These are phyloP conservation scores for Physeter macrocephalus DNA, from an alignment of 2,113 vertebrate species.

Conservation along the genomic window DNA sequence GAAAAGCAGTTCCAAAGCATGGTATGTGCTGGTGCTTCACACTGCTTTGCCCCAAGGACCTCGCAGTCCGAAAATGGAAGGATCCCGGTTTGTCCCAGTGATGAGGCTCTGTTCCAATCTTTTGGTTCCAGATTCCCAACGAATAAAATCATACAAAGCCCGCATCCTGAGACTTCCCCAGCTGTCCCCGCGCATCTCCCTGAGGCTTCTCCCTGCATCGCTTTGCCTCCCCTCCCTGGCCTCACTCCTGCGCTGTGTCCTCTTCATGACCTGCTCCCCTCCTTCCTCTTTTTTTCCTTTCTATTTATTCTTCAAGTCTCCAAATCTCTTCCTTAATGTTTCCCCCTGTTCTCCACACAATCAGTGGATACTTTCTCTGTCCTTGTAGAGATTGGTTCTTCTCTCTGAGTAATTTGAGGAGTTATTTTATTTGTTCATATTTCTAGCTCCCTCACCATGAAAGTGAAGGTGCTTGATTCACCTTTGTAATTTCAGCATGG, in stretches of 20 bases:
- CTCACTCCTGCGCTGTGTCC: too few species aligned
- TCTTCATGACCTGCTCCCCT: rapidly evolving
- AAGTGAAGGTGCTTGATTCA: not conserved
- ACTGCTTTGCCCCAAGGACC: not conserved
- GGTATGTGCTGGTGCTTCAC: not conserved
- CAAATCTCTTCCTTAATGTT: not conserved
- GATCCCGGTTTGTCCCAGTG: not conserved
- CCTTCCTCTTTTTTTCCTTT: not conserved
- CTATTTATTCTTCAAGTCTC: not conserved
- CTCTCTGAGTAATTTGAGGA: not conserved
- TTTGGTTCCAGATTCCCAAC: not conserved
- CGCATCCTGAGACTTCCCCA: not conserved
- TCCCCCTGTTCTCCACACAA: not conserved
- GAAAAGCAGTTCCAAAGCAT: not conserved
- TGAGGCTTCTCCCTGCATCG: rapidly evolving
- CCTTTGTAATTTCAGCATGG: not conserved
- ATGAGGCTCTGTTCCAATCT: not conserved
- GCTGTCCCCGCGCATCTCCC: rapidly evolving
- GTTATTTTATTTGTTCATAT: not conserved
- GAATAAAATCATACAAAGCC: not conserved
- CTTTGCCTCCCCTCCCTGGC: too few species aligned
- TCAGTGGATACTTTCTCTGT: not conserved
- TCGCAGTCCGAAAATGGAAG: not conserved
- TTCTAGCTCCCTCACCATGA: not conserved
- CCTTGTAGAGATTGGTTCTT: not conserved